Conservation (phyloP, 1,140 invertebrate species). For the Brachionus plicatilis region DNA sequence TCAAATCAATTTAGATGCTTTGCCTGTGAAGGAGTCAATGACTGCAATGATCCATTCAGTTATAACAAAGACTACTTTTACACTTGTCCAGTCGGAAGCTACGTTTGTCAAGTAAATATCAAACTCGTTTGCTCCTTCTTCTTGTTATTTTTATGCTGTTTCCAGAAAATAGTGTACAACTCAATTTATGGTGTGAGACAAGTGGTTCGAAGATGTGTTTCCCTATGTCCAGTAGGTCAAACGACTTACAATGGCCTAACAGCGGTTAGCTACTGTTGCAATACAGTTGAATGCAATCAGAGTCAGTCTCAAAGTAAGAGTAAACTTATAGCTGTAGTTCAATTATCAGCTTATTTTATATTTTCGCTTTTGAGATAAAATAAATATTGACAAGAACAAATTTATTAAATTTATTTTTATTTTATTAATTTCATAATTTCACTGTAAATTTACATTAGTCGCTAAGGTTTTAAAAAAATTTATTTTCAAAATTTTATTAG, state of each 20-base stretch:
- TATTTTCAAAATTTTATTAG: no score
- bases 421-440: not conserved
- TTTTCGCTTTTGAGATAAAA: not conserved
- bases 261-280: not conserved
- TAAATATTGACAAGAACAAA: not conserved
- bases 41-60: constrained; percentile 12
- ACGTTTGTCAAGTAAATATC: not conserved
- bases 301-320: not conserved
- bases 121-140: not conserved
- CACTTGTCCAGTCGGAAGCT: not conserved
- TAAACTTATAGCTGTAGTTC: not conserved
- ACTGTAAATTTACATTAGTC: not conserved
- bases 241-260: not conserved
- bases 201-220: not conserved
- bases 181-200: not conserved
- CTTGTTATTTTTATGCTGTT: not conserved
- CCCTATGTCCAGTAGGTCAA: not conserved
- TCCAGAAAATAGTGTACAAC: not conserved
- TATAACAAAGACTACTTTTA: not conserved
- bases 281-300: not conserved
- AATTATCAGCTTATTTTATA: not conserved
- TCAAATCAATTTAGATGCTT: not conserved
- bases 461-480: not conserved
- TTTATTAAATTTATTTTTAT: not conserved
- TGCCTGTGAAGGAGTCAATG: not conserved